Percentiles rank a stretch among this genome's conserved stretches.
Conservation (phyloP, 2,113 vertebrate genomes). For the crab-eating macaque (Macaca fascicularis) region T2T-MFA8v1.1 NC_088380.1:20655501-20656000, state of each 20-base stretch:
- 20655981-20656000: neutral
- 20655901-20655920: conserved; percentile 4
- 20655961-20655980: conserved; percentile 33
- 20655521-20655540: neutral
- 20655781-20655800: neutral
- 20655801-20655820: neutral
- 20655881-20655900: conserved; percentile 12
- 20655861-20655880: neutral
- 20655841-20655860: conserved; percentile 12
- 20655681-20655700: neutral
- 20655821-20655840: neutral
- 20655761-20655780: neutral
- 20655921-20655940: conserved; percentile 40
- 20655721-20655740: neutral
- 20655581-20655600: neutral
- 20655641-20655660: neutral
- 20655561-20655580: neutral
- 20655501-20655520: neutral
- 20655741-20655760: neutral
- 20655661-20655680: neutral
- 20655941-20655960: conserved; percentile 31
- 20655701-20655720: neutral
- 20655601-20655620: neutral
- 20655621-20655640: neutral
- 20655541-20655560: neutral